Evolutionary conservation across 2,113 vertebrate genomes (phyloP), one percentile per base, ranked within the genome.

Genomic region (Xenopus borealis): DNA sequence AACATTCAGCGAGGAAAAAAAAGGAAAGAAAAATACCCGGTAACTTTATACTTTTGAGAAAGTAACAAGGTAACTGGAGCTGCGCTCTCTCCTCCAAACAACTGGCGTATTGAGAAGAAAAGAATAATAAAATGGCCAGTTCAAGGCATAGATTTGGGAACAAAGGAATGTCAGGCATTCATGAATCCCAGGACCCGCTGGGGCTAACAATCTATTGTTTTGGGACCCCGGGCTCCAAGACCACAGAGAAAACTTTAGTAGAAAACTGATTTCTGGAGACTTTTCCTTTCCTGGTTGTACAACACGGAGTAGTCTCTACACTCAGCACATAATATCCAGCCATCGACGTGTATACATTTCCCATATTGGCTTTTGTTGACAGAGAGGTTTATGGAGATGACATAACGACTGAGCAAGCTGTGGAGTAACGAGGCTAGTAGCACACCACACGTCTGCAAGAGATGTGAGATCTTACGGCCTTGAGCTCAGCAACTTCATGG

Each of bases 151-250:
- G 14, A 63, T 62, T 53, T 14, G 52, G 23, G 66, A 59, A 74
- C 72, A 74, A 74, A 74, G 72, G 66, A 52, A 74, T 74, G 58
- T 40, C 52, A 74, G 33, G 57, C 63, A 66, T 74, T 74, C 62
- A 53, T 55, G 62, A 50, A 53, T 30, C 58, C 33, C 63, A 66
- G 72, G 72, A 66, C 66, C 58, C 46, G 27, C 53, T 45, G 33
- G 20, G 62, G 27, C 62, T 64, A n/a, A 11, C 12, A 64, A 7
- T 40, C 40, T 33, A 44, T 44, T 33, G 62, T 64, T 64, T 18
- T 13, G 62, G 33, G 62, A 30, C 20, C 10, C 13, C 14, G 11
- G 27, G 62, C 62, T 44, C 20, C 30, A n/a, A 64, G 40, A 12
- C 7, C 27, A 27, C 62, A 40, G 62, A 17, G 27, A 44, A 13